Conservation (phyloP, 1,140 invertebrate genomes). For the Archivesica marissinica region DNA sequence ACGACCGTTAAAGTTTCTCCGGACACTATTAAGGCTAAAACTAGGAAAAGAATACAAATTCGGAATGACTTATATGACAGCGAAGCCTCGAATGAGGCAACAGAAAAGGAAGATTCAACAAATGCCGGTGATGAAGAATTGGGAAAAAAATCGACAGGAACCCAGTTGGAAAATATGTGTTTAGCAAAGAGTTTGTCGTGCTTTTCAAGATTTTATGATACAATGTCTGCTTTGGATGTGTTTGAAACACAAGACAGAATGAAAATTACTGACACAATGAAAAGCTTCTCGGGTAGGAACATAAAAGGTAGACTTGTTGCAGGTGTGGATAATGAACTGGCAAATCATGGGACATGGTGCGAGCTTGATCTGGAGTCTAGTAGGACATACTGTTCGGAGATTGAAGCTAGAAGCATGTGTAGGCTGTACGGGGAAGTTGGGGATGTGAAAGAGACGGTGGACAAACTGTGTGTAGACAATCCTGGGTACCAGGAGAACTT, state of each 20-base stretch:
- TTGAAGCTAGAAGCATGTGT: conserved; percentile 21
- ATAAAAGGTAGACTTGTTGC: conserved; percentile 22
- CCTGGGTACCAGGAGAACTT: neutral
- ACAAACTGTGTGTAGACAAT: neutral
- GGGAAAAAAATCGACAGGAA: neutral
- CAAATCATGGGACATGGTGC: neutral
- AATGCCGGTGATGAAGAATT: neutral
- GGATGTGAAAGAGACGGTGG: neutral
- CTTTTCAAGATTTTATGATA: conserved; percentile 68
- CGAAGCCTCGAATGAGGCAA: conserved; percentile 63
- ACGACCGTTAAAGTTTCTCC: neutral
- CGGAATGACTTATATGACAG: conserved; percentile 67
- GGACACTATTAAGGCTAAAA: neutral
- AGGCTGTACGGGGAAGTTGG: neutral
- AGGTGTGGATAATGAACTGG: conserved; percentile 20
- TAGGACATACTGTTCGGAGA: conserved; percentile 35
- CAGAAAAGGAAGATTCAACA: neutral
- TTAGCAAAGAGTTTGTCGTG: conserved; percentile 51
- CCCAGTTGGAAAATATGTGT: conserved; percentile 37
- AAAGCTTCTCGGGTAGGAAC: neutral
- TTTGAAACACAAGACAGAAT: conserved; percentile 8
- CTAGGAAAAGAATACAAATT: conserved; percentile 28
- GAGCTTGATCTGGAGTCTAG: neutral
- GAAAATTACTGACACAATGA: conserved; percentile 10
- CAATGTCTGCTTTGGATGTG: conserved; percentile 58